phyloP scores from a whole-genome alignment of 2,888 invertebrate genomes.

The Chouioia cunea region DNA sequence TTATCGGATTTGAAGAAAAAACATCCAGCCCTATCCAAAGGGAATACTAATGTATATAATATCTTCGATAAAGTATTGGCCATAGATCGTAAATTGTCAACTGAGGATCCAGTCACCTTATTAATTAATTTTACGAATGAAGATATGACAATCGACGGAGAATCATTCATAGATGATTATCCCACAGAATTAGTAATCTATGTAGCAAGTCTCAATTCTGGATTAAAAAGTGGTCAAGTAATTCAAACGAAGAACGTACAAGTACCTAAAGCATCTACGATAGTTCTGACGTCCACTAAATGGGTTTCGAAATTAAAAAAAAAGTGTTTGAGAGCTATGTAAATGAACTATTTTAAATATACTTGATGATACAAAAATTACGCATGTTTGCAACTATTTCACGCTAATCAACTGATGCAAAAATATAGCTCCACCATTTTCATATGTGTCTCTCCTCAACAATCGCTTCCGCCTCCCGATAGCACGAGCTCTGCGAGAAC shows the following conservation, averaged over 20 bases:
- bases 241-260: conserved; percentile 35
- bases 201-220: conserved; percentile 52
- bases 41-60: conserved; percentile 61
- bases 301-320: conserved; percentile 6
- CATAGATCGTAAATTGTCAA: conserved; percentile 51
- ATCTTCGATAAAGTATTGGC: conserved; percentile 53
- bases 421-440: too few relatives aligned
- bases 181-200: conserved; percentile 52
- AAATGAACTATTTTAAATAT: background rate
- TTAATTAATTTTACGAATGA: conserved; percentile 54
- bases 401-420: too few relatives aligned
- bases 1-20: conserved; percentile 70
- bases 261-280: conserved; percentile 51
- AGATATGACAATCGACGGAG: conserved; percentile 50
- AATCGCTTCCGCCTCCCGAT: conserved; percentile 11
- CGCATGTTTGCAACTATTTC: conserved; percentile 15
- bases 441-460: background rate
- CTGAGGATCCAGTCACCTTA: conserved; percentile 47
- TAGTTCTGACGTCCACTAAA: conserved; percentile 25
- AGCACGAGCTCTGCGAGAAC: conserved; percentile 5
- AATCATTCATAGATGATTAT: conserved; percentile 50
- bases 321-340: too few relatives aligned
- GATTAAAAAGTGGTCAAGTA: conserved; percentile 24
- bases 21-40: conserved; percentile 66
- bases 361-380: background rate